Conservation (phyloP, 2,888 invertebrate genomes). For the Habrosyne pyritoides region DNA sequence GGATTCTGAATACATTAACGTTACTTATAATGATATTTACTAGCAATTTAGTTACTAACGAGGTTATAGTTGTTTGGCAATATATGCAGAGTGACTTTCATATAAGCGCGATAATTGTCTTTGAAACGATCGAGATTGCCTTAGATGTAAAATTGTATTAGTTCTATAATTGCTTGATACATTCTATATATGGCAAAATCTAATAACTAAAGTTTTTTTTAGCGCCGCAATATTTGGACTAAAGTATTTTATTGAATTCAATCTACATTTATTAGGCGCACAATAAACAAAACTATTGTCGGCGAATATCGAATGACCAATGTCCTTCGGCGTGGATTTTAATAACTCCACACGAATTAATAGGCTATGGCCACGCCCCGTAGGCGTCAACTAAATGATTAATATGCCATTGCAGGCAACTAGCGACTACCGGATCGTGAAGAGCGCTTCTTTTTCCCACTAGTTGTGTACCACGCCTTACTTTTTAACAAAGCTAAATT, state of each 20-base stretch:
- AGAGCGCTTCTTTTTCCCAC: constrained; percentile 52
- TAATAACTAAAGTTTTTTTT: not conserved
- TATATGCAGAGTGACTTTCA: not conserved
- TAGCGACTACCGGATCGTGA: constrained; percentile 74
- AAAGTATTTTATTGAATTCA: not conserved
- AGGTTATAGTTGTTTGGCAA: not conserved
- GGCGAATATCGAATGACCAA: constrained; percentile 36
- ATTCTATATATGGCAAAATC: not conserved
- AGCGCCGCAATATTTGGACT: not conserved
- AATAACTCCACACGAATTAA: constrained; percentile 76
- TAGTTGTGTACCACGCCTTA: constrained; percentile 52
- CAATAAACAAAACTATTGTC: constrained; percentile 13
- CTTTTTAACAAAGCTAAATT: constrained; percentile 49
- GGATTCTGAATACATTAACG: not conserved
- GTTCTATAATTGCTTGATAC: not conserved
- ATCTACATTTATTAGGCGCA: constrained; percentile 6
- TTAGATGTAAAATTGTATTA: not conserved
- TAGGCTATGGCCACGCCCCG: constrained; percentile 74
- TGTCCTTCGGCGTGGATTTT: constrained; percentile 65
- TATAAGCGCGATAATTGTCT: not conserved
- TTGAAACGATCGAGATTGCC: not conserved
- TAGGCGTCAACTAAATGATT: constrained; percentile 79
- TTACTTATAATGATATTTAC: not conserved
- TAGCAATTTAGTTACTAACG: not conserved
- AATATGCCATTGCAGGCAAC: constrained; percentile 69